These are phyloP conservation scores for Drosophila ochracea DNA, from an alignment of 2,888 invertebrate genomes.

Conservation along the genomic window DNA sequence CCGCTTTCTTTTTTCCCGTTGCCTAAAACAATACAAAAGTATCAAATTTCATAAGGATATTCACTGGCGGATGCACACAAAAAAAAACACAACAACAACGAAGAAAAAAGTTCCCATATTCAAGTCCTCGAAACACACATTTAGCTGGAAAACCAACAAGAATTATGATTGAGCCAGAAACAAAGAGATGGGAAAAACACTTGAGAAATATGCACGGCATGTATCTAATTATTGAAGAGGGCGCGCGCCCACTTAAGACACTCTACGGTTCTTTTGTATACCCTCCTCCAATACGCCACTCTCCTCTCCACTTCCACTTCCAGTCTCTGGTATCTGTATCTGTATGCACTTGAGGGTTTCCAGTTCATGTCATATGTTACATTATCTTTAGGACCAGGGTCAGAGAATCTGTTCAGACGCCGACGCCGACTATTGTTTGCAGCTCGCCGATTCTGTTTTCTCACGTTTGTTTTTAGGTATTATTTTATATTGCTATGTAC, in stretches of 20 bases:
- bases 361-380: constrained; percentile 39
- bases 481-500: background rate
- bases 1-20: constrained; percentile 23
- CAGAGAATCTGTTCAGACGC: constrained; percentile 30
- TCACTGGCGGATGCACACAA: constrained; percentile 39
- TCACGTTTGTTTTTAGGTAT: constrained; percentile 32
- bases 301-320: background rate
- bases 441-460: constrained; percentile 40
- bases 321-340: background rate
- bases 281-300: background rate
- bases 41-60: constrained; percentile 75
- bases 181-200: constrained; percentile 60
- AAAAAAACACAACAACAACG: background rate
- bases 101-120: constrained; percentile 61
- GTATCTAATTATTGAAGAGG: constrained; percentile 72
- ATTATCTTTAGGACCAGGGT: constrained; percentile 42
- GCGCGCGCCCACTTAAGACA: constrained; percentile 66
- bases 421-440: constrained; percentile 15
- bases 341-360: constrained; percentile 23
- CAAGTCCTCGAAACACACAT: constrained; percentile 47
- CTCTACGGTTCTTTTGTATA: constrained; percentile 37
- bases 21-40: constrained; percentile 62
- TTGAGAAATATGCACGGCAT: constrained; percentile 48
- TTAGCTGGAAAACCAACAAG: constrained; percentile 43
- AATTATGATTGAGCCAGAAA: constrained; percentile 40